Conservation (phyloP, 2,113 vertebrate genomes). For the Istiophorus platypterus region DNA sequence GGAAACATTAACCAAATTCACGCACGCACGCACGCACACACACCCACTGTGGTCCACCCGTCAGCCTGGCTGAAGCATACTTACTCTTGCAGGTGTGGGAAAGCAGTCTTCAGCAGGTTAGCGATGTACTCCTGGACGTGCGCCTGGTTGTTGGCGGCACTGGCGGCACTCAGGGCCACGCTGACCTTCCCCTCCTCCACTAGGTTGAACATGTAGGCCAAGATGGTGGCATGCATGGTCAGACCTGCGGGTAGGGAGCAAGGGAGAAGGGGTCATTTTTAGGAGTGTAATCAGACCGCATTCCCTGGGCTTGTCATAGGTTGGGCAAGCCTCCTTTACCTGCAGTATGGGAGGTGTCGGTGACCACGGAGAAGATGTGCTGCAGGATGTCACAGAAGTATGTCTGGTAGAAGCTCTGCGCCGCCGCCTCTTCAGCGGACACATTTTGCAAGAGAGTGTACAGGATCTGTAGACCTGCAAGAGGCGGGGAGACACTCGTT, state of each 20-base stretch:
- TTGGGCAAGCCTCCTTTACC: too few species aligned
- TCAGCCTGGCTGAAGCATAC: constrained; percentile 42
- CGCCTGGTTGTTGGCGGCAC: constrained; percentile 90
- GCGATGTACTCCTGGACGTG: constrained; percentile 97
- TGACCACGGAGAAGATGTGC: constrained; percentile 97
- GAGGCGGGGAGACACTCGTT: background rate
- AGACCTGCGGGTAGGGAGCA: constrained; percentile 83
- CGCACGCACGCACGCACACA: background rate
- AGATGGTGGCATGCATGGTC: constrained; percentile 97
- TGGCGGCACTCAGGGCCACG: constrained; percentile 88
- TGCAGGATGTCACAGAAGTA: constrained; percentile 97
- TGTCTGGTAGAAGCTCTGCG: constrained; percentile 97
- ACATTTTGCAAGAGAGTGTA: constrained; percentile 96
- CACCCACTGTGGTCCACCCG: background rate
- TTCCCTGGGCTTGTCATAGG: too few species aligned
- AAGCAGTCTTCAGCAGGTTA: constrained; percentile 95
- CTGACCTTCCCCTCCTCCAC: constrained; percentile 97
- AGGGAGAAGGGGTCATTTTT: background rate
- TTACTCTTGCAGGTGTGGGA: constrained; percentile 98
- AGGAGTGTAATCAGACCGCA: too few species aligned
- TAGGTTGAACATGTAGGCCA: constrained; percentile 98
- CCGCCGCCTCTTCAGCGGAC: constrained; percentile 93
- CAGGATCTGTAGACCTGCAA: constrained; percentile 92
- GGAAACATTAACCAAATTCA: background rate
- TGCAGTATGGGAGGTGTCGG: constrained; percentile 96